Evolutionary conservation across 1,140 invertebrate genomes (phyloP).

Genomic region (Acromyrmex echinatior): DNA sequence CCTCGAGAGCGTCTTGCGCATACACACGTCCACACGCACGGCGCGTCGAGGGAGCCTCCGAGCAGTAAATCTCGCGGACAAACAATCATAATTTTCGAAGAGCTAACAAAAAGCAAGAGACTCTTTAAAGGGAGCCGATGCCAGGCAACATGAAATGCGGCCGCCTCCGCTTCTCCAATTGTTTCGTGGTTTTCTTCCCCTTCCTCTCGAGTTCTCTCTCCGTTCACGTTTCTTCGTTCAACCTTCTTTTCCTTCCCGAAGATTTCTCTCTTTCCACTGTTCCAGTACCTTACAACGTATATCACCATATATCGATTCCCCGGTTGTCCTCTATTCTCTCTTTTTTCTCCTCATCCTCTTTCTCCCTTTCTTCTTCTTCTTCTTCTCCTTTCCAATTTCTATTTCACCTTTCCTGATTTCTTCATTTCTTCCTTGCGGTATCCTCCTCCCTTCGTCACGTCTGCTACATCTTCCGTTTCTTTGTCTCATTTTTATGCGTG

Average conservation of each 20-base stretch:
- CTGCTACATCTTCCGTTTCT: not conserved
- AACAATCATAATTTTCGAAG: constrained; percentile 86
- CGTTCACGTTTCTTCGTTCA: constrained; percentile 16
- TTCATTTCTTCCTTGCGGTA: constrained; percentile 54
- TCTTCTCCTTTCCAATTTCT: constrained; percentile 41
- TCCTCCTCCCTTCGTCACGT: not conserved
- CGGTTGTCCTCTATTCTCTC: constrained; percentile 6
- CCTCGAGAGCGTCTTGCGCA: constrained; percentile 61
- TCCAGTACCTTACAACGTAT: constrained; percentile 43
- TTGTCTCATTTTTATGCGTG: constrained; percentile 16
- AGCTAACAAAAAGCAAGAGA: constrained; percentile 85
- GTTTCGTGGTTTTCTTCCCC: constrained; percentile 82
- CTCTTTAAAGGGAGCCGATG: constrained; percentile 84
- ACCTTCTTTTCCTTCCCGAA: constrained; percentile 26
- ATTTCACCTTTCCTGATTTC: constrained; percentile 58
- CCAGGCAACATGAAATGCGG: constrained; percentile 83
- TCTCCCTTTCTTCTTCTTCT: not conserved
- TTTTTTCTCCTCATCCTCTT: not conserved
- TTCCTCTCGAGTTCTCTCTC: constrained; percentile 16
- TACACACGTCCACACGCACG: constrained; percentile 5
- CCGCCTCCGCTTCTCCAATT: constrained; percentile 85
- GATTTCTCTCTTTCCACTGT: not conserved
- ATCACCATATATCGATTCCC: constrained; percentile 62
- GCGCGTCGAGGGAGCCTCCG: constrained; percentile 67
- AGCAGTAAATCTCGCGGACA: constrained; percentile 85